A percentile compares a stretch with the other conserved stretches of the same genome.
Conservation (phyloP, 2,888 invertebrate genomes). For the Thecophora atra region DNA sequence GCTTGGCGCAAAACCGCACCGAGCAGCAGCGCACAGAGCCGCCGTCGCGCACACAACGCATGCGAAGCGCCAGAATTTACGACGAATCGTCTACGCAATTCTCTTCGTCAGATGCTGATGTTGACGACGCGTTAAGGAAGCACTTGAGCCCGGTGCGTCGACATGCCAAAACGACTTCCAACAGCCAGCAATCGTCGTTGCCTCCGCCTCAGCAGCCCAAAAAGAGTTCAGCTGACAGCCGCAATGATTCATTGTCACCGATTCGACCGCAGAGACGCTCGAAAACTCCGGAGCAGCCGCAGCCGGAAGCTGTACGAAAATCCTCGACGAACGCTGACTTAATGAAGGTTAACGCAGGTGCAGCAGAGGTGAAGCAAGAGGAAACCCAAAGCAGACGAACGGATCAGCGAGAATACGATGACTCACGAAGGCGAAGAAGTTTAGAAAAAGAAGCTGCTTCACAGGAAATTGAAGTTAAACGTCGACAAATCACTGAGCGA, state of each 20-base stretch:
- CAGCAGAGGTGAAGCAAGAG: neutral
- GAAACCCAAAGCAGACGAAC: conserved; percentile 28
- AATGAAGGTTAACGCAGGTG: neutral
- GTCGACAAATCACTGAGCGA: conserved; percentile 36
- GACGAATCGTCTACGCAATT: conserved; percentile 65
- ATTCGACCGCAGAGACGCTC: conserved; percentile 59
- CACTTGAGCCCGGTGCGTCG: conserved; percentile 45
- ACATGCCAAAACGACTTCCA: conserved; percentile 37
- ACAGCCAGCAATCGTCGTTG: conserved; percentile 48
- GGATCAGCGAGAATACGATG: conserved; percentile 13
- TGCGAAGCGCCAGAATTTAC: conserved; percentile 48
- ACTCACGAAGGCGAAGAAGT: conserved; percentile 35
- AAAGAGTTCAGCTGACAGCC: conserved; percentile 47
- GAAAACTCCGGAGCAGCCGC: conserved; percentile 57
- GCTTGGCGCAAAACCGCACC: conserved; percentile 52
- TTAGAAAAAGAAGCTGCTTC: conserved; percentile 1
- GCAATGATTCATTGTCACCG: conserved; percentile 61
- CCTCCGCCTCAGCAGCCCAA: conserved; percentile 48
- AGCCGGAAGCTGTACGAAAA: neutral
- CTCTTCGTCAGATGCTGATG: conserved; percentile 63
- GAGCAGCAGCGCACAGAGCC: conserved; percentile 48
- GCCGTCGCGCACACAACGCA: conserved; percentile 40
- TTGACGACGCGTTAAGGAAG: conserved; percentile 47
- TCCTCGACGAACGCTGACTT: neutral
- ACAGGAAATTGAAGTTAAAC: conserved; percentile 27